phyloP scores from a whole-genome alignment of 2,888 invertebrate genomes.

The Eucriotettix oculatus region DNA sequence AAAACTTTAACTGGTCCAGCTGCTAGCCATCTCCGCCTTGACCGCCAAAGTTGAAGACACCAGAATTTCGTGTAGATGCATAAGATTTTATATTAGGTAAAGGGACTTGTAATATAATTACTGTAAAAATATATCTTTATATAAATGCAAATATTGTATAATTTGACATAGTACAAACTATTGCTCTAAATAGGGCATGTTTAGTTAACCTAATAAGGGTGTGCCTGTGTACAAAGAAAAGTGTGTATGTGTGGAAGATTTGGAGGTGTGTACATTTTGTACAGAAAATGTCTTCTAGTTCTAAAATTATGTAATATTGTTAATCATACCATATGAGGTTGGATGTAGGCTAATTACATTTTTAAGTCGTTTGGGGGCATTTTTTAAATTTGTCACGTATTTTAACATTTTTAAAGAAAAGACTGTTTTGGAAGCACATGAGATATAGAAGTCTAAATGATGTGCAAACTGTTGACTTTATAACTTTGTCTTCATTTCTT shows the following conservation, averaged over 20 bases:
- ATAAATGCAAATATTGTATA: conserved; percentile 10
- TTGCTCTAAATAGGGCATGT: conserved; percentile 4
- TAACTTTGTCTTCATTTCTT: conserved; percentile 1
- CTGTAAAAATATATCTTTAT: conserved; percentile 12
- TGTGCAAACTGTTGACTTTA: conserved; percentile 3
- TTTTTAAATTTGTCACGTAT: conserved; percentile 2
- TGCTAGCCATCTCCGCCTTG: not conserved
- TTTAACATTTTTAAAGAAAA: conserved; percentile 8
- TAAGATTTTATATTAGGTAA: not conserved
- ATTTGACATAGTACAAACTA: conserved; percentile 13
- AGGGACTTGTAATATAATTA: conserved; percentile 11
- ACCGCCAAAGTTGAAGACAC: not conserved
- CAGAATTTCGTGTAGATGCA: not conserved
- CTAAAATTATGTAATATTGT: conserved; percentile 8
- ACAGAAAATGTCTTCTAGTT: conserved; percentile 11
- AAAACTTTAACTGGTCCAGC: no score
- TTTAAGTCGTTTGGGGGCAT: conserved; percentile 6
- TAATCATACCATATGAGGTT: conserved; percentile 5
- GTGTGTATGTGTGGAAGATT: conserved; percentile 1
- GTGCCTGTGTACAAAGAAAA: conserved; percentile 2
- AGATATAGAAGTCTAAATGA: not conserved
- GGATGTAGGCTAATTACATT: not conserved
- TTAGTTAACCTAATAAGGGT: conserved; percentile 3
- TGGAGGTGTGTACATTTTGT: conserved; percentile 11
- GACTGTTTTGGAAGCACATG: conserved; percentile 8